Percentiles rank a stretch among this genome's conserved stretches.
Evolutionary conservation across 1,140 invertebrate species (phyloP).

Genomic region (Stenopsyche tienmushanensis): DNA sequence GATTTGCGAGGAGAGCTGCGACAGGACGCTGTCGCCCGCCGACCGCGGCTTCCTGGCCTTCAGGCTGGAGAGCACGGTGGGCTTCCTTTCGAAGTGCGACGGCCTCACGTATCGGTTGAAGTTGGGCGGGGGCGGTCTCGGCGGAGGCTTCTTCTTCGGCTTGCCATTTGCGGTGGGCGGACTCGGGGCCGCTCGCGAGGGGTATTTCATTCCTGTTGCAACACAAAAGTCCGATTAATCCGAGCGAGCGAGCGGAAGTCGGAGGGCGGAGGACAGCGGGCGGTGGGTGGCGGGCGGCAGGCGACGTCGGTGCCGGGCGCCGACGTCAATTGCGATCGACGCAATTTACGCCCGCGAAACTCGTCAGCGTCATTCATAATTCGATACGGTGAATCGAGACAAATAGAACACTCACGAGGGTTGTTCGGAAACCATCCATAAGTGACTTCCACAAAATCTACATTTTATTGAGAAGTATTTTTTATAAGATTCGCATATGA

Average conservation of each 20-base stretch:
- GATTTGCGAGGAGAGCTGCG: constrained; percentile 34
- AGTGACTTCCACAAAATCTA: too few relatives aligned
- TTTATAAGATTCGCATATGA: too few relatives aligned
- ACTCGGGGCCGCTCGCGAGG: constrained; percentile 49
- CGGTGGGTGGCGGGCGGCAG: too few relatives aligned
- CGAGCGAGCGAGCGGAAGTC: neutral
- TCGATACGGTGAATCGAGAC: too few relatives aligned
- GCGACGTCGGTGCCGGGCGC: too few relatives aligned
- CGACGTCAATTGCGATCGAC: neutral
- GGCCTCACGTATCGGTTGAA: constrained; percentile 50
- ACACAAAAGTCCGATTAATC: neutral
- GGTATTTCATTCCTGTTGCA: constrained; percentile 52
- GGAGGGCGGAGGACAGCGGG: too few relatives aligned
- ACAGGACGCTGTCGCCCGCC: neutral
- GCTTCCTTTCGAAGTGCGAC: constrained; percentile 53
- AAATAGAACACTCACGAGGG: too few relatives aligned
- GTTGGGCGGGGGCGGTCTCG: constrained; percentile 57
- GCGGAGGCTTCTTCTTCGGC: constrained; percentile 56
- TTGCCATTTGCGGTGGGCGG: constrained; percentile 46
- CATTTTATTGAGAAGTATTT: too few relatives aligned
- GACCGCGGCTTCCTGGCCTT: constrained; percentile 43
- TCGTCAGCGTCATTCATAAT: too few relatives aligned
- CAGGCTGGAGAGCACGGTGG: constrained; percentile 54
- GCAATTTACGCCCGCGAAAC: too few relatives aligned
- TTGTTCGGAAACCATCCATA: too few relatives aligned